Percentiles rank a stretch among this genome's conserved stretches.
Conservation (phyloP, 2,797 vertebrate genomes). For the Scolopax bukidnonensis region DNA sequence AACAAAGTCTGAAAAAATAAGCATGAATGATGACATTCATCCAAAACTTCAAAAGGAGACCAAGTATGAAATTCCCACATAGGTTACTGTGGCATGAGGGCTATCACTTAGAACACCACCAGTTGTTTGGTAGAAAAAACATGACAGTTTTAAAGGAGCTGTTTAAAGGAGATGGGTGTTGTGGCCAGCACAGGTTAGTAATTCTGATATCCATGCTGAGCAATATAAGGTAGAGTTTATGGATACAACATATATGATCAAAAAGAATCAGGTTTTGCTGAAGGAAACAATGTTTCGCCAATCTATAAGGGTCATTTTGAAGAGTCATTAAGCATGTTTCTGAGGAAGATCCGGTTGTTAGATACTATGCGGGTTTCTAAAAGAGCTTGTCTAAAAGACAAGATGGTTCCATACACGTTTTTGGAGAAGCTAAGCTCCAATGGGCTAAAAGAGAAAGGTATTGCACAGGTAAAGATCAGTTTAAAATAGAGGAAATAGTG, state of each 20-base stretch:
- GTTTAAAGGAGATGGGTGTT: background rate
- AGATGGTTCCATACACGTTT: background rate
- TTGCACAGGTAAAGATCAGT: background rate
- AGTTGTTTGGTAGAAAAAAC: background rate
- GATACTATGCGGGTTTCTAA: background rate
- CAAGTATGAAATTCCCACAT: background rate
- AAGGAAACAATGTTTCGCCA: background rate
- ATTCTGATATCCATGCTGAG: background rate
- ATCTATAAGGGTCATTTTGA: background rate
- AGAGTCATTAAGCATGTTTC: background rate
- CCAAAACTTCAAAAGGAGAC: background rate
- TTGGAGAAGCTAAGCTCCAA: background rate
- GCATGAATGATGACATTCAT: background rate
- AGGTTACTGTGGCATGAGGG: background rate
- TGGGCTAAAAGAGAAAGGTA: background rate
- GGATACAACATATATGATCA: rapidly evolving
- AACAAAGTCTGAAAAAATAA: background rate
- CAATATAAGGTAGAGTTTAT: background rate
- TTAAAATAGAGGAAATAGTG: background rate
- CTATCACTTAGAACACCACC: background rate
- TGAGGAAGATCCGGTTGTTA: background rate
- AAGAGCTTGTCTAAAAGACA: background rate
- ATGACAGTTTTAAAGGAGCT: background rate
- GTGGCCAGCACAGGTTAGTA: background rate
- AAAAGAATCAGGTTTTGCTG: background rate